A percentile compares a stretch with the other conserved stretches of the same genome.
Evolutionary conservation across 2,888 invertebrate genomes (phyloP).

Genomic region (Drosophila tanythrix): DNA sequence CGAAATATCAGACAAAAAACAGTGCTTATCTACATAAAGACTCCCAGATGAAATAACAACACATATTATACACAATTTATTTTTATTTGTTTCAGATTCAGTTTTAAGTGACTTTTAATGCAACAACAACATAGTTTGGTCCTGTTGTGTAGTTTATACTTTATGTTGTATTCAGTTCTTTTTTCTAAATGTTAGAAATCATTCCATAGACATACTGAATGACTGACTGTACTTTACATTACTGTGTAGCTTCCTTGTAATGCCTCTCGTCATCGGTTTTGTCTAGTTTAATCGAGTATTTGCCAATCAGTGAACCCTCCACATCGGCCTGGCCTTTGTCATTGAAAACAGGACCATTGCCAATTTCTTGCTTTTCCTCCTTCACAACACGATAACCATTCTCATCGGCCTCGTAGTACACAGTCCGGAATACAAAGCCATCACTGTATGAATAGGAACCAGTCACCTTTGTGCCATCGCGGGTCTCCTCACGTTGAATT

Average conservation of each 20-base stretch:
- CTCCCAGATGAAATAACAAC: neutral
- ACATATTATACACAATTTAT: neutral
- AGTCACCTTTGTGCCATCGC: conserved; percentile 82
- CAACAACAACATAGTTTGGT: conserved; percentile 37
- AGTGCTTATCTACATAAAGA: no score
- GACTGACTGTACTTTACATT: conserved; percentile 24
- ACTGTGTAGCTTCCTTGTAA: conserved; percentile 74
- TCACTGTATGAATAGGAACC: conserved; percentile 88
- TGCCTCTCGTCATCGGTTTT: conserved; percentile 82
- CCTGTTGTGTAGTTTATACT: conserved; percentile 20
- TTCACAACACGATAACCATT: conserved; percentile 87
- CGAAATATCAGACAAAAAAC: no score
- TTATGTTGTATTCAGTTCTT: conserved; percentile 79
- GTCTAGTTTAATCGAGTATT: conserved; percentile 85
- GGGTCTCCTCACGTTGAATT: conserved; percentile 83
- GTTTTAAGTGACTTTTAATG: conserved; percentile 42
- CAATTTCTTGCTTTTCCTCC: conserved; percentile 85
- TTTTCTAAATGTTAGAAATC: conserved; percentile 83
- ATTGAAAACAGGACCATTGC: conserved; percentile 86
- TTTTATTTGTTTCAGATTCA: conserved; percentile 11
- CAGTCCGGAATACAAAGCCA: conserved; percentile 86
- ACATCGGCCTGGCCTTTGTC: conserved; percentile 85
- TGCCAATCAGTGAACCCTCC: conserved; percentile 84
- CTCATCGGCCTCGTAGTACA: conserved; percentile 87
- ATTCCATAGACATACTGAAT: conserved; percentile 15